These are phyloP conservation scores for Fragum fragum DNA, from an alignment of 2,888 invertebrate species.

Conservation along the genomic window DNA sequence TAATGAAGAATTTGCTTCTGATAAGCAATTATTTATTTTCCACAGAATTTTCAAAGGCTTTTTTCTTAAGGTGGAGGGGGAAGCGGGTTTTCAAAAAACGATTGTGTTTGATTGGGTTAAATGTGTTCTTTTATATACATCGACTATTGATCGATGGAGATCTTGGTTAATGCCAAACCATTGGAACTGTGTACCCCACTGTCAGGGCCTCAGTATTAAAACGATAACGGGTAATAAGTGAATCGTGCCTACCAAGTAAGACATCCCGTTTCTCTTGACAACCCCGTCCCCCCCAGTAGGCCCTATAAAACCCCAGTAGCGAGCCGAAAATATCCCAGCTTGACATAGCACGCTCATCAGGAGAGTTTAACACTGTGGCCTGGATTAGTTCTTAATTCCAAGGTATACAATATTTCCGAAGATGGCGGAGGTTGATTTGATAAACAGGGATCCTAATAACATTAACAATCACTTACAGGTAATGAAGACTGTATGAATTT, in stretches of 20 bases:
- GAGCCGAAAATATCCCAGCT: not conserved
- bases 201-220: not conserved
- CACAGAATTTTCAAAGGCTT: no score
- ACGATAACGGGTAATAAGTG: not conserved
- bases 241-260: not conserved
- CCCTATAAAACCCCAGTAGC: not conserved
- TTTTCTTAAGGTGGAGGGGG: no score
- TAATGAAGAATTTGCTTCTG: not conserved
- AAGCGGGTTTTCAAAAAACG: no score
- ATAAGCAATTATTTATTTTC: no score
- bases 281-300: not conserved
- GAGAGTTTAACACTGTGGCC: not conserved
- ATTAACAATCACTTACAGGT: conserved; percentile 92
- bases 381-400: not conserved
- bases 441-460: conserved; percentile 91
- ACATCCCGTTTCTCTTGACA: not conserved
- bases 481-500: no score
- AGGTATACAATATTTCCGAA: not conserved
- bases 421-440: conserved; percentile 87
- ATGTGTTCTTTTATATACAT: no score
- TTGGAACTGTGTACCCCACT: not conserved
- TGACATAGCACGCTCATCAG: not conserved
- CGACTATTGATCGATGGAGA: no score
- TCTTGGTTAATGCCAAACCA: no score
- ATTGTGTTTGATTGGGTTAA: no score